Percentiles rank a stretch among this genome's conserved stretches.
Conservation (phyloP, 2,888 invertebrate species). For the Sphaerolaimus hirsutus region DNA sequence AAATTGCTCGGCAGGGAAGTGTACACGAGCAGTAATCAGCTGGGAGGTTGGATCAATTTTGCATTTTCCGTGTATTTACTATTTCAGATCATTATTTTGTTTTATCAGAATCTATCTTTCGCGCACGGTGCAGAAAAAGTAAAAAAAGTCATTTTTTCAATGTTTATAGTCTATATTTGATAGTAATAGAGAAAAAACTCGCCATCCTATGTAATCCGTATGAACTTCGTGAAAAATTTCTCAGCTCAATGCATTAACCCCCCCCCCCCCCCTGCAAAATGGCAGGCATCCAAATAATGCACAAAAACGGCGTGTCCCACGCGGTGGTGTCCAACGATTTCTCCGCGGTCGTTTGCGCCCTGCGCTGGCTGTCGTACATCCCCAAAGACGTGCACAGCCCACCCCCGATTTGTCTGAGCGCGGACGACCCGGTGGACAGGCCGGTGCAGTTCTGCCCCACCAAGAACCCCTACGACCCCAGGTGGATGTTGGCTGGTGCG, state of each 20-base stretch:
- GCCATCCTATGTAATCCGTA: too few relatives aligned
- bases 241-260: too few relatives aligned
- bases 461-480: conserved; percentile 73
- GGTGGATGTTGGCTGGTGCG: conserved; percentile 48
- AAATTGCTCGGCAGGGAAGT: conserved; percentile 73
- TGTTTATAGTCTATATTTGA: too few relatives aligned
- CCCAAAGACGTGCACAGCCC: conserved; percentile 37
- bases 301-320: conserved; percentile 87
- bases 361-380: conserved; percentile 77
- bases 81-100: too few relatives aligned
- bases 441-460: conserved; percentile 64
- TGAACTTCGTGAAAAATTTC: too few relatives aligned
- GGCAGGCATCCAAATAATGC: conserved; percentile 84
- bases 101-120: too few relatives aligned
- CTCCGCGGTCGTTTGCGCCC: conserved; percentile 48
- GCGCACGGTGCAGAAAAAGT: too few relatives aligned
- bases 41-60: conserved; percentile 55
- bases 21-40: conserved; percentile 90
- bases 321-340: conserved; percentile 67
- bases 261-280: too few relatives aligned
- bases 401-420: conserved; percentile 45
- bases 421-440: conserved; percentile 50
- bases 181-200: too few relatives aligned
- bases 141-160: too few relatives aligned
- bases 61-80: too few relatives aligned